A percentile compares a stretch with the other conserved stretches of the same genome.
phyloP scores from a whole-genome alignment of 2,888 invertebrate genomes.

The Drosophila peninsularis region DNA sequence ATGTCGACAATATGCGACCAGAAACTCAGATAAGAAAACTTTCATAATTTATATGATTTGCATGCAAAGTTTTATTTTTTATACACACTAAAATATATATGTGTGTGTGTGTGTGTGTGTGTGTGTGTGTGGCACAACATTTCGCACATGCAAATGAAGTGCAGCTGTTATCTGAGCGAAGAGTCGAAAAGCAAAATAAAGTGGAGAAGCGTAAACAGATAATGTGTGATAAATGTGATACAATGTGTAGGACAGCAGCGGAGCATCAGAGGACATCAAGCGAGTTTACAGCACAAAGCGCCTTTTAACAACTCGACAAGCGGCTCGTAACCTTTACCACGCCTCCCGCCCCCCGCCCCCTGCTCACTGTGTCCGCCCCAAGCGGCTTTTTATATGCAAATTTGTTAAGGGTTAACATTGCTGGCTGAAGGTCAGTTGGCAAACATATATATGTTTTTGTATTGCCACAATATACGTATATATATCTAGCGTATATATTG shows the following conservation, averaged over 20 bases:
- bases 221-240: slow-evolving; percentile 72
- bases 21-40: slow-evolving; percentile 68
- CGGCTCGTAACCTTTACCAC: slow-evolving; percentile 34
- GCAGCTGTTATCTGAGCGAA: slow-evolving; percentile 68
- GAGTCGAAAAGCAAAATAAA: slow-evolving; percentile 40
- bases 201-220: slow-evolving; percentile 63
- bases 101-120: slow-evolving; percentile 1
- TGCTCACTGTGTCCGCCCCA: background rate
- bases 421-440: slow-evolving; percentile 72
- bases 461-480: slow-evolving; percentile 3
- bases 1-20: slow-evolving; percentile 60
- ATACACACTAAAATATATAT: slow-evolving; percentile 6
- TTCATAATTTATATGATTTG: slow-evolving; percentile 72
- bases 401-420: slow-evolving; percentile 75
- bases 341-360: background rate
- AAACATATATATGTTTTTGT: slow-evolving; percentile 50
- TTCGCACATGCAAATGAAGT: slow-evolving; percentile 68
- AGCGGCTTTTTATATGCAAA: slow-evolving; percentile 74
- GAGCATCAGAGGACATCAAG: slow-evolving; percentile 34
- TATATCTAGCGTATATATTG: slow-evolving; percentile 13
- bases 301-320: slow-evolving; percentile 64
- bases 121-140: slow-evolving; percentile 14
- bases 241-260: slow-evolving; percentile 49
- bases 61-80: slow-evolving; percentile 54
- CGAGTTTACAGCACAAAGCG: slow-evolving; percentile 72